Conservation (phyloP, 1,140 invertebrate genomes). For the Pogonus chalceus region DNA sequence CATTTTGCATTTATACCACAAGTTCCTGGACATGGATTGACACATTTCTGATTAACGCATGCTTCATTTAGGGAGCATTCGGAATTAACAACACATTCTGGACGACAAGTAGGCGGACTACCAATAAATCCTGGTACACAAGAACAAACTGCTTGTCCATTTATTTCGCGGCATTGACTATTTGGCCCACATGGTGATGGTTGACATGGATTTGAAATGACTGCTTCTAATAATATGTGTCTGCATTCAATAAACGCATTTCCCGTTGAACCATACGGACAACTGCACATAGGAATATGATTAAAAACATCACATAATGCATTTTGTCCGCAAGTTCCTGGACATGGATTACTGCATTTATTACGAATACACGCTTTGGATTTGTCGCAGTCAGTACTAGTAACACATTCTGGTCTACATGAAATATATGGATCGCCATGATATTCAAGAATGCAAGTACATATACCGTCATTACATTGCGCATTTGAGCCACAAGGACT, state of each 20-base stretch:
- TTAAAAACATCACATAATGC: constrained; percentile 54
- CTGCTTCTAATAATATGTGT: constrained; percentile 31
- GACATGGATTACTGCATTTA: constrained; percentile 61
- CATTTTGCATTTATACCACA: too few relatives aligned
- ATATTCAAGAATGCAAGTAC: constrained; percentile 61
- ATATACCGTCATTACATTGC: constrained; percentile 62
- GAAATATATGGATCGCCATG: constrained; percentile 64
- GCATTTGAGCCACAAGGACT: constrained; percentile 70
- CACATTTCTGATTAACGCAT: too few relatives aligned
- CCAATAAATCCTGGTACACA: constrained; percentile 40
- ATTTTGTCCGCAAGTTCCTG: constrained; percentile 55
- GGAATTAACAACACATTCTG: constrained; percentile 50
- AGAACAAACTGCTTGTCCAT: too few relatives aligned
- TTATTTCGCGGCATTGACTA: too few relatives aligned
- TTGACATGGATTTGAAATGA: constrained; percentile 44
- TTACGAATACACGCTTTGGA: constrained; percentile 57
- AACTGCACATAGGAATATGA: constrained; percentile 55
- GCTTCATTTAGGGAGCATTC: constrained; percentile 50
- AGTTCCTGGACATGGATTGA: too few relatives aligned
- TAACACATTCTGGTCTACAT: constrained; percentile 67
- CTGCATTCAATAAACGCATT: constrained; percentile 53
- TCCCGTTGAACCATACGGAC: constrained; percentile 48
- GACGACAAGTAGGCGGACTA: constrained; percentile 41
- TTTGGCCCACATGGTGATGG: too few relatives aligned
- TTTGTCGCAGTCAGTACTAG: constrained; percentile 54